Base-by-base conservation (phyloP, 2,888 invertebrate genomes). In the Lasioglossum calceatum region DNA sequence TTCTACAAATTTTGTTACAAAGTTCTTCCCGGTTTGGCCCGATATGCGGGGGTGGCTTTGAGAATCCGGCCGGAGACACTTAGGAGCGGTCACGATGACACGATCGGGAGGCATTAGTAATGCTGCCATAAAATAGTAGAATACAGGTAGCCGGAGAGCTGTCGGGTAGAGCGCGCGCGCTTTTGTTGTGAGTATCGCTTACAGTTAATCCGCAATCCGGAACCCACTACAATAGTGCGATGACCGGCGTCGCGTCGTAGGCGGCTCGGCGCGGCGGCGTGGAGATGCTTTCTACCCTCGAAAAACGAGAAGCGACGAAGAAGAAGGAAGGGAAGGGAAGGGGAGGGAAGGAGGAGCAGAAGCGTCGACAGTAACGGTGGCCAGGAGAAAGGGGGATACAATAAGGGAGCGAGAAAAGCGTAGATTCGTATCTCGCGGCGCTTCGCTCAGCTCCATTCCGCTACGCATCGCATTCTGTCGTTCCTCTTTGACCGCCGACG, bases 181-280 rank as follows among this genome's bases (percentile, higher is more conserved):
- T 90, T 86, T 90, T 92, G 90, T 92, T 92, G 89, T 90, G 91
- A 91, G 92, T 92, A 93, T 93, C 92, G 92, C 91, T 93, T 92
- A 93, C 93, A 92, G 92, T 93, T 93, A 92, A 92, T 92, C 92
- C 92, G 84, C 89, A 90, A 92, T 91, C 85, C 90, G 87, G 85
- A 92, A 91, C 84, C 90, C 87, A 90, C 90, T 89, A 91, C 89
- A 92, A 91, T 91, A 85, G 86, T 85, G 82, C 88, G 85, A 91
- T 89, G 84, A 85, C 80, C 86, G 86, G 50, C 82, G 82, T 82
- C 36, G 50, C 82, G 82, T 82, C 36, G 71, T 72, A 80, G 84
- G 79, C 81, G 82, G 80, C 75, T 36, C 36, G 36, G 23, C 32
- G 44, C 77, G 14, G 14, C 47, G 54, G 54, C 54, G 54, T 10